phyloP scores from a whole-genome alignment of 2,888 invertebrate species.

The Lasius platythorax region DNA sequence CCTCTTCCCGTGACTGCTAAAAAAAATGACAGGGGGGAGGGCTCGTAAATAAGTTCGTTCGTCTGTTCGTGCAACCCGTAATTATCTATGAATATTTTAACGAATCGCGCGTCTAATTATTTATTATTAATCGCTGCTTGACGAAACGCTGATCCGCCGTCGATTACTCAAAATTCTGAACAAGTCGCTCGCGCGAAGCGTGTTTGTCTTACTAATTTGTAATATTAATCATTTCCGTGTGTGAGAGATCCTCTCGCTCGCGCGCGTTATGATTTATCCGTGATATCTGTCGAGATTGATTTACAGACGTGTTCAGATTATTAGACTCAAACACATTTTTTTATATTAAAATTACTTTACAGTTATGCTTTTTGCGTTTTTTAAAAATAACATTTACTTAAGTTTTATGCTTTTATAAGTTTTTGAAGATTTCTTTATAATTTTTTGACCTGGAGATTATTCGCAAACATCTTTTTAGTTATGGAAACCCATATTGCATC shows the following conservation, averaged over 20 bases:
- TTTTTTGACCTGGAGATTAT: too few relatives aligned
- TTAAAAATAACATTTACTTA: too few relatives aligned
- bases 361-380: too few relatives aligned
- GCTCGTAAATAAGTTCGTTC: constrained; percentile 70
- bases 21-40: constrained; percentile 66
- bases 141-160: constrained; percentile 39
- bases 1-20: constrained; percentile 74
- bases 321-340: too few relatives aligned
- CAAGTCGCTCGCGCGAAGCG: constrained; percentile 37
- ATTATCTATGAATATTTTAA: constrained; percentile 79
- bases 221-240: constrained; percentile 63
- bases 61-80: constrained; percentile 64
- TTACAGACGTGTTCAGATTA: neutral
- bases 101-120: constrained; percentile 82
- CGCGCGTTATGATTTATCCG: constrained; percentile 58
- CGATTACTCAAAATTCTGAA: constrained; percentile 56
- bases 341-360: too few relatives aligned
- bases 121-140: constrained; percentile 80
- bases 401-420: too few relatives aligned
- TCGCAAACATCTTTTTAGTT: too few relatives aligned
- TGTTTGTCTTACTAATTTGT: constrained; percentile 68
- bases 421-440: too few relatives aligned
- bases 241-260: constrained; percentile 11
- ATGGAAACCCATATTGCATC: too few relatives aligned
- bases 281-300: constrained; percentile 27